Conservation (phyloP, 2,888 invertebrate genomes). For the Uloborus plumipes region DNA sequence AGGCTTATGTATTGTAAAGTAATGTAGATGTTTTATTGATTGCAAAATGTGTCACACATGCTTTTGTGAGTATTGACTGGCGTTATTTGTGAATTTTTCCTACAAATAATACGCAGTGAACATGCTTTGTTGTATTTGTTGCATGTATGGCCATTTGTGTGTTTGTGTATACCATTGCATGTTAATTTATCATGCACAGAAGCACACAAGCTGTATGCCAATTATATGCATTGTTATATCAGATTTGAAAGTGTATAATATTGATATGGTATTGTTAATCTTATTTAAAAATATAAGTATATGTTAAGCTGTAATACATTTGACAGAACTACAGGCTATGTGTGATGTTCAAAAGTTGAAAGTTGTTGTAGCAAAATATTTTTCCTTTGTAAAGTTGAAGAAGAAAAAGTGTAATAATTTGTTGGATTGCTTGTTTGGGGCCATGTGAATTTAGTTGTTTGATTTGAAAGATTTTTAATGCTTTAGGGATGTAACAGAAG, state of each 20-base stretch:
- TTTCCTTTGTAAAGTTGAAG: conserved; percentile 8
- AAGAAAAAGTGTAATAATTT: conserved; percentile 6
- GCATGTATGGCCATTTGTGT: conserved; percentile 25
- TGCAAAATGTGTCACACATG: conserved; percentile 24
- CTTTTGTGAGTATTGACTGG: conserved; percentile 14
- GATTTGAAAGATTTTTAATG: conserved; percentile 12
- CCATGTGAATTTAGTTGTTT: conserved; percentile 43
- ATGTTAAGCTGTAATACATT: conserved; percentile 44
- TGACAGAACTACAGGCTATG: conserved; percentile 28
- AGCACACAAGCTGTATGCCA: conserved; percentile 16
- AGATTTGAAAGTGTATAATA: conserved; percentile 18
- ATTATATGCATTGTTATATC: conserved; percentile 25
- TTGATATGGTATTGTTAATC: conserved; percentile 24
- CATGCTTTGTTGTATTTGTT: conserved; percentile 27
- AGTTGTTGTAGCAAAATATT: conserved; percentile 36
- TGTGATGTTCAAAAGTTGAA: conserved; percentile 41
- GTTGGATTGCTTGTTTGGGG: conserved; percentile 33
- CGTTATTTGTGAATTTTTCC: conserved; percentile 17
- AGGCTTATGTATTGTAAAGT: conserved; percentile 9
- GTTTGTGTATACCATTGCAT: conserved; percentile 28
- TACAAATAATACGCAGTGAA: conserved; percentile 27
- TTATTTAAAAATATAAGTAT: conserved; percentile 45
- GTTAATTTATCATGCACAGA: conserved; percentile 13
- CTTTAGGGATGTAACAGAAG: conserved; percentile 16
- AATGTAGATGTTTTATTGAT: conserved; percentile 22